A percentile compares a stretch with the other conserved stretches of the same genome.
Evolutionary conservation across 2,888 invertebrate species (phyloP).

Genomic region (Cepaea hortensis): DNA sequence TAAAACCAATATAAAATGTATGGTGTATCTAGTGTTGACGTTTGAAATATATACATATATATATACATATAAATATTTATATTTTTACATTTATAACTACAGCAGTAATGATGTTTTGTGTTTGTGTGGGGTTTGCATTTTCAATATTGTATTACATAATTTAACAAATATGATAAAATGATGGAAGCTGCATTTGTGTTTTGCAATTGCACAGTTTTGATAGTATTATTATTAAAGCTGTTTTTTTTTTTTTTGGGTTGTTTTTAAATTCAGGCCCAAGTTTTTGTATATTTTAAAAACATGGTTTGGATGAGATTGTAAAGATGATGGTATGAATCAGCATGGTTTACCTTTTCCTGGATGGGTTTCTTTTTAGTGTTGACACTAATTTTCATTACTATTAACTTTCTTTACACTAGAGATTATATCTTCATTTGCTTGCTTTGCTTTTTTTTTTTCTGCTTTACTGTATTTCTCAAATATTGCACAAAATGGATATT

Average conservation of each 20-base stretch:
- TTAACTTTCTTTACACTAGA: background rate
- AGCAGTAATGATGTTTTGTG: slow-evolving; percentile 31
- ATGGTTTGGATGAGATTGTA: slow-evolving; percentile 21
- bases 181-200: slow-evolving; percentile 13
- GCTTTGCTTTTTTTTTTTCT: slow-evolving; percentile 14
- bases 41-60: slow-evolving; percentile 26
- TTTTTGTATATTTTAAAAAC: slow-evolving; percentile 31
- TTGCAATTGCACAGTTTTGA: slow-evolving; percentile 1
- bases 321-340: background rate
- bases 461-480: slow-evolving; percentile 3
- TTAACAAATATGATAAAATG: background rate
- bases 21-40: slow-evolving; percentile 30
- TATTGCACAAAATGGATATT: slow-evolving; percentile 26
- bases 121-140: slow-evolving; percentile 32
- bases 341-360: background rate
- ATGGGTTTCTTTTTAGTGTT: background rate
- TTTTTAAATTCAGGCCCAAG: background rate
- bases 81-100: slow-evolving; percentile 44
- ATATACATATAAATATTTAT: slow-evolving; percentile 41
- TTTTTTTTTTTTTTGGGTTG: slow-evolving; percentile 6
- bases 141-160: background rate
- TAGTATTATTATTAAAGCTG: slow-evolving; percentile 27
- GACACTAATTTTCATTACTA: background rate
- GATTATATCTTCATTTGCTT: slow-evolving; percentile 10
- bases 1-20: background rate